phyloP scores from a whole-genome alignment of 2,113 vertebrate species.

The Atlantisia rogersi region DNA sequence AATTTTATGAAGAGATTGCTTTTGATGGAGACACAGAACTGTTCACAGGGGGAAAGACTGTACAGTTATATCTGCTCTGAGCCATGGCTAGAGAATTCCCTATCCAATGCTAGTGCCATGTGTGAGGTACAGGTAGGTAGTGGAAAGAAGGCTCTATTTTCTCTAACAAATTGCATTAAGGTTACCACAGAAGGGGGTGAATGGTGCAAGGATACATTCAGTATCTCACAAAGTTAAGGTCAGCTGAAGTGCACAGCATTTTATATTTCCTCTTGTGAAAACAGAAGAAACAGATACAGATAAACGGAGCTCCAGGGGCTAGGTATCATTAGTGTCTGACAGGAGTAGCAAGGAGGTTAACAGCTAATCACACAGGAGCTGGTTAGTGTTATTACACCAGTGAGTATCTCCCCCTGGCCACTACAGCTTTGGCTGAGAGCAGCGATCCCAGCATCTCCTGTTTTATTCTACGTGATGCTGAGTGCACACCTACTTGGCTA shows the following conservation, averaged over 20 bases:
- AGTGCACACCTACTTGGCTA: background rate
- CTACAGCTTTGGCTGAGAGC: background rate
- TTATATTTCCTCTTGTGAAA: conserved; percentile 28
- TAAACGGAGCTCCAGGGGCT: background rate
- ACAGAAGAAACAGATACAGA: conserved; percentile 18
- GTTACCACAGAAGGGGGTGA: background rate
- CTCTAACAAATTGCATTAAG: conserved; percentile 23
- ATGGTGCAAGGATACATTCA: background rate
- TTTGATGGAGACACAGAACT: background rate
- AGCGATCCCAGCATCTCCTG: background rate
- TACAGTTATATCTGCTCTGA: background rate
- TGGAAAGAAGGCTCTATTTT: conserved; percentile 10
- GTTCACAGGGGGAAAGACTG: background rate
- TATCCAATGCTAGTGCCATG: background rate
- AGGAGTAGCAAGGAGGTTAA: conserved; percentile 21
- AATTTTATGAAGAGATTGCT: conserved; percentile 32
- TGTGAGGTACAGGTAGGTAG: background rate
- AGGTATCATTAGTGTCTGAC: background rate
- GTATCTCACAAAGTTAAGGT: conserved; percentile 26
- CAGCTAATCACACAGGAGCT: background rate
- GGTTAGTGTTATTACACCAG: background rate
- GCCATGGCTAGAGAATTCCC: background rate
- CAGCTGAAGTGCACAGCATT: conserved; percentile 25
- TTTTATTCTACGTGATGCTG: background rate
- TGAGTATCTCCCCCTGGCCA: background rate